Conservation (phyloP, 1,140 invertebrate species). For the Trachymyrmex cornetzi region DNA sequence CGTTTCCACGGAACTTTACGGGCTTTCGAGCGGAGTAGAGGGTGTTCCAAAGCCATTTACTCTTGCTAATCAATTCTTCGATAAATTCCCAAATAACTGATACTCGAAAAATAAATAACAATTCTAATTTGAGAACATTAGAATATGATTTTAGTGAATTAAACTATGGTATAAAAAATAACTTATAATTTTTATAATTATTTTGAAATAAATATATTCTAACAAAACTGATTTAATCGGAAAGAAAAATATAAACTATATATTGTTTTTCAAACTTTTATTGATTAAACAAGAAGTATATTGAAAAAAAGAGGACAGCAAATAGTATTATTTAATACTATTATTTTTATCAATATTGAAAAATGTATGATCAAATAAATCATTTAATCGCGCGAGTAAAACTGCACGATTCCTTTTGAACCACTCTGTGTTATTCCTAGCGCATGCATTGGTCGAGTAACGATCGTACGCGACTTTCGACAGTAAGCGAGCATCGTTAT, state of each 20-base stretch:
- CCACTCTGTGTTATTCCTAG: background rate
- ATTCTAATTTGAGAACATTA: background rate
- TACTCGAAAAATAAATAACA: background rate
- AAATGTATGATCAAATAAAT: background rate
- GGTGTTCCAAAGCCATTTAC: background rate
- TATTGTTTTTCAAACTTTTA: background rate
- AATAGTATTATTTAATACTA: background rate
- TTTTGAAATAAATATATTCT: background rate
- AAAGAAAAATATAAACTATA: background rate
- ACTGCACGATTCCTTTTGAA: background rate
- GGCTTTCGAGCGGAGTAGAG: background rate
- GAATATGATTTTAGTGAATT: background rate
- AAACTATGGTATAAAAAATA: background rate
- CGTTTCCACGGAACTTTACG: constrained; percentile 32
- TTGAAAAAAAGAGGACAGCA: background rate
- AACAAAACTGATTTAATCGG: background rate
- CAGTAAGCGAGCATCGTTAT: constrained; percentile 58
- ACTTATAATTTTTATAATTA: background rate
- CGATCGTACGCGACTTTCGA: constrained; percentile 39
- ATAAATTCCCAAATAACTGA: background rate
- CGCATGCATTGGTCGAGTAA: background rate
- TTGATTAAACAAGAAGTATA: background rate
- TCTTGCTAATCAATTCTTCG: constrained; percentile 12
- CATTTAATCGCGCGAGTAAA: background rate
- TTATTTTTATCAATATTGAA: background rate